Base-by-base conservation (phyloP, 2,113 vertebrate genomes). In the Mastomys coucha region DNA sequence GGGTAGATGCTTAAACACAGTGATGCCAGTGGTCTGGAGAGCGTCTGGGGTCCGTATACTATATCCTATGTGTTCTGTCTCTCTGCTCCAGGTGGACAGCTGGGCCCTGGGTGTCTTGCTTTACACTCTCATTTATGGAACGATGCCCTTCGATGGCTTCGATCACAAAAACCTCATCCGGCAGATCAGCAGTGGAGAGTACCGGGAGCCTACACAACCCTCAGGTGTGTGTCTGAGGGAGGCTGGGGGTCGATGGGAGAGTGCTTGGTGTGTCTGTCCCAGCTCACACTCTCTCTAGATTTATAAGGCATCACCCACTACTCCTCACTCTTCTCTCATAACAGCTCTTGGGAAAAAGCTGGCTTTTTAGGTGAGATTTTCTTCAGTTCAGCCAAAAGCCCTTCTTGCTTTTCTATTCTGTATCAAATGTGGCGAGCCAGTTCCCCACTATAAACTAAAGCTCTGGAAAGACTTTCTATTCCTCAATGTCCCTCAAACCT, bases 141-240 rank as follows among this genome's bases (percentile, higher is more conserved):
- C 99, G 0, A 99, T 99, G 99, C 99, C 99, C 58, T 99, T 99
- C 92, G 99, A 99, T 96, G 99, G 99, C 92, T 99, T 99, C 1
- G 99, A 99, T 98, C 99, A 99, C 98, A 99, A 99, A 98, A 99
- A 99, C 98, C 99, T 99, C 98, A 99, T 99, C 97, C 99, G 99
- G 92, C 99, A 99, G 99, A 99, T 99, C 98, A 99, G 99, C 99
- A 99, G 99, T 20, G 99, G 99, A 96, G 99, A 99, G 84, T 99
- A 99, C 98, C 99, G 99, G 97, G 99, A 99, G 96, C 99, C 99
- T 73, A 99, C 99, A 5, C 99, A 99, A 98, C 99, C 99, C 86
- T 99, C 99, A 99, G 99, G 99, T 99, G 99, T 16, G 93, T 91
- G 77, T 91, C 96, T 60, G 19, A 13, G 2, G 42, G 73, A 7